Evolutionary conservation across 2,888 invertebrate species (phyloP).

Genomic region (Cephalotes varians): DNA sequence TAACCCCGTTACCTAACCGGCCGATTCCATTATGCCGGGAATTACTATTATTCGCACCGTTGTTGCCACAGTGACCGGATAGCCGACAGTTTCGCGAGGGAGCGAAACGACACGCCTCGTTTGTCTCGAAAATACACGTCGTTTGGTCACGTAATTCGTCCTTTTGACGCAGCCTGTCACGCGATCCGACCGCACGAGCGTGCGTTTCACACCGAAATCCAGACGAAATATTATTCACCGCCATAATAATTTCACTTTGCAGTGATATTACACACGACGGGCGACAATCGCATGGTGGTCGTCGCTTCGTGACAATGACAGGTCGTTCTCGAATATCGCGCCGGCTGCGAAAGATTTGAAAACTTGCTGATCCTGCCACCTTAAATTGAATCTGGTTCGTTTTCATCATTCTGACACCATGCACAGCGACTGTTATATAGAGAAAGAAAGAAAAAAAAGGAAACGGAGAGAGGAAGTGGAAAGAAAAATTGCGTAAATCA

Average conservation of each 20-base stretch:
- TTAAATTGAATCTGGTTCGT: constrained; percentile 2
- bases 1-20: constrained; percentile 55
- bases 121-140: constrained; percentile 70
- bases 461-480: background rate
- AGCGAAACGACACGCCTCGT: constrained; percentile 57
- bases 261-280: constrained; percentile 38
- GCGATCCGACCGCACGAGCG: constrained; percentile 69
- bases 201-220: constrained; percentile 54
- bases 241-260: constrained; percentile 62
- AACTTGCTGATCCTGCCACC: background rate
- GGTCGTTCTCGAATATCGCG: constrained; percentile 27
- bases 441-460: background rate
- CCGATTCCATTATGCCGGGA: constrained; percentile 61
- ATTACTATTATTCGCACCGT: constrained; percentile 67
- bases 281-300: constrained; percentile 48
- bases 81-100: constrained; percentile 61
- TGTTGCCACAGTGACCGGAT: constrained; percentile 51
- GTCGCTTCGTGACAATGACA: constrained; percentile 52
- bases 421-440: background rate
- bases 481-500: background rate
- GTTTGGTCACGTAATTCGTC: constrained; percentile 71
- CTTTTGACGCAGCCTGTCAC: constrained; percentile 72
- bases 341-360: constrained; percentile 11
- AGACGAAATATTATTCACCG: constrained; percentile 66
- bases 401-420: background rate